Evolutionary conservation across 2,113 vertebrate species (phyloP).

Genomic region (Daboia siamensis): DNA sequence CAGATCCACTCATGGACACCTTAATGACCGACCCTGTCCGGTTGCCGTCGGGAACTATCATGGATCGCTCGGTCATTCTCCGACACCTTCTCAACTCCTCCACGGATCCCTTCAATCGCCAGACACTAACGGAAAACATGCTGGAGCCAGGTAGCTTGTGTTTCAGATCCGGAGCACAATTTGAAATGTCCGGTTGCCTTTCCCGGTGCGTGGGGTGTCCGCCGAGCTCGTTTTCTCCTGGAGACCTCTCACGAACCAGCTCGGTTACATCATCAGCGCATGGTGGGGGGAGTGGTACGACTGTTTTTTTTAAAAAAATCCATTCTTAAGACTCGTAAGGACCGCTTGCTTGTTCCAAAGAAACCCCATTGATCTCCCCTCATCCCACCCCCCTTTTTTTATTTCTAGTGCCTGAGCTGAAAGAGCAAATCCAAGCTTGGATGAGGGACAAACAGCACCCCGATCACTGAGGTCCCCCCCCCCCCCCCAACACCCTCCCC

Average conservation of each 20-base stretch:
- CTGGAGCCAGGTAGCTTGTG: conserved; percentile 85
- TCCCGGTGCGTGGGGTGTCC: not conserved
- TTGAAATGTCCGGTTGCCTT: not conserved
- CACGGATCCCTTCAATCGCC: conserved; percentile 96
- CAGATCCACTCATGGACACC: conserved; percentile 98
- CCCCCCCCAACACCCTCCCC: not conserved
- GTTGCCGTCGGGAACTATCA: conserved; percentile 92
- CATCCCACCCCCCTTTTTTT: not conserved
- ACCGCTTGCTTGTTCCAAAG: too few relatives aligned
- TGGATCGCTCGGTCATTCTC: conserved; percentile 95
- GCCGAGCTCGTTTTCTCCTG: not conserved
- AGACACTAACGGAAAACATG: conserved; percentile 95
- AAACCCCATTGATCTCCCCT: accelerated
- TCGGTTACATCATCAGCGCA: not conserved
- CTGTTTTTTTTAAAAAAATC: not conserved
- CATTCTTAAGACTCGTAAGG: not conserved
- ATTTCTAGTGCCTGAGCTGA: conserved; percentile 88
- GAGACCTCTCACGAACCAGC: not conserved
- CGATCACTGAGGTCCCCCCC: conserved; percentile 65
- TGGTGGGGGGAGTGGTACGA: not conserved
- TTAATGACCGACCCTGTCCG: conserved; percentile 96
- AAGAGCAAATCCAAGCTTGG: conserved; percentile 94
- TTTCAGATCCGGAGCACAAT: not conserved
- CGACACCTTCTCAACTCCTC: conserved; percentile 95
- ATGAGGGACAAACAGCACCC: conserved; percentile 93